Evolutionary conservation across 2,113 vertebrate species (phyloP).

Genomic region (Etheostoma spectabile): DNA sequence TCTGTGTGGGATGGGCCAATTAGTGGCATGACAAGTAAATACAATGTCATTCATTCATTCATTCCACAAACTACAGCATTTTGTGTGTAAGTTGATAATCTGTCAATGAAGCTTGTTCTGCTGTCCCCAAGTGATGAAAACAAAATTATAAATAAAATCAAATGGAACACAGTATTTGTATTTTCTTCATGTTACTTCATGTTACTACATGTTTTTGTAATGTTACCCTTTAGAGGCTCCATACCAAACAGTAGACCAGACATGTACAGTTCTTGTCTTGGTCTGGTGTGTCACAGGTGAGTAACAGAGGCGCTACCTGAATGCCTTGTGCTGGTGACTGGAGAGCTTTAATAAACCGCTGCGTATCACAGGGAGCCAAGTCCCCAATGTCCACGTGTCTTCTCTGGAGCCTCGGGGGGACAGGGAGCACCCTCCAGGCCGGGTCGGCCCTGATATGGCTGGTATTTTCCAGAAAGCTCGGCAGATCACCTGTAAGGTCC

Average conservation of each 20-base stretch:
- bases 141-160: no score
- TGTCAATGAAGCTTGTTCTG: no score
- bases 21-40: no score
- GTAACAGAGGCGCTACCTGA: constrained; percentile 72
- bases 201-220: no score
- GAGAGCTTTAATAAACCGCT: constrained; percentile 77
- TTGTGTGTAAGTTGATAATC: no score
- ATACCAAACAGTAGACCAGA: neutral
- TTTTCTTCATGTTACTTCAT: no score
- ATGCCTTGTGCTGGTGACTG: constrained; percentile 84
- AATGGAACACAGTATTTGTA: no score
- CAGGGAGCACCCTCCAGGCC: constrained; percentile 82
- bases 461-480: constrained; percentile 78
- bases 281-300: neutral
- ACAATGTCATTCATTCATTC: no score
- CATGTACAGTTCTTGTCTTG: neutral
- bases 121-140: no score
- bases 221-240: no score
- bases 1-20: no score
- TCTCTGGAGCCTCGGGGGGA: constrained; percentile 80
- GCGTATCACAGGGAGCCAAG: constrained; percentile 81
- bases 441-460: constrained; percentile 73
- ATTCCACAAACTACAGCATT: no score
- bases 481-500: constrained; percentile 80
- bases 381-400: constrained; percentile 86